A percentile compares a stretch with the other conserved stretches of the same genome.
phyloP scores from a whole-genome alignment of 1,140 invertebrate species.

The Drusus annulatus region DNA sequence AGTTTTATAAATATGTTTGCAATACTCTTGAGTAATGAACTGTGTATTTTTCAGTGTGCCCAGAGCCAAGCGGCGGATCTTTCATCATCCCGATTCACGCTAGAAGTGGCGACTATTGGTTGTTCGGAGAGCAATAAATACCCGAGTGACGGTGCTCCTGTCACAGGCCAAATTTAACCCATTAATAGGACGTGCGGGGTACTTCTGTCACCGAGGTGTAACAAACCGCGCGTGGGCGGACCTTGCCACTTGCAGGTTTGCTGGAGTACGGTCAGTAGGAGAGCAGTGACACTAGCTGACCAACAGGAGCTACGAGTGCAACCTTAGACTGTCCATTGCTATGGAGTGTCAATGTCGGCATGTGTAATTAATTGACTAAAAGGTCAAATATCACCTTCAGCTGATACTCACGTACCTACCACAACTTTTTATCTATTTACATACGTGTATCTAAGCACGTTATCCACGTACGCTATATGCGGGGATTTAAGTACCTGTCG shows the following conservation, averaged over 20 bases:
- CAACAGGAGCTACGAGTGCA: no score
- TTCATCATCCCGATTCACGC: conserved; percentile 14
- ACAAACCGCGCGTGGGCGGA: conserved; percentile 33
- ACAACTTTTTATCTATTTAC: no score
- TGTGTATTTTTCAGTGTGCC: neutral
- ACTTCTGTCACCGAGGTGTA: neutral
- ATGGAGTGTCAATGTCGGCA: no score
- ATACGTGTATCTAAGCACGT: no score
- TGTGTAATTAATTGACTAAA: no score
- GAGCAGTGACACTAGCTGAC: neutral
- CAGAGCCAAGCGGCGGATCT: conserved; percentile 14
- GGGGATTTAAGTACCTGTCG: no score
- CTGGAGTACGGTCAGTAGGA: neutral
- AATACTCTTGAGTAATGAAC: neutral
- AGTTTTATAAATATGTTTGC: no score
- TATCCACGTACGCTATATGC: no score
- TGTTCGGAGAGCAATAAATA: conserved; percentile 48
- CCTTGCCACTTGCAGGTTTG: conserved; percentile 19
- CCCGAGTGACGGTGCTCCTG: conserved; percentile 31
- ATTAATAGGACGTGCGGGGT: conserved; percentile 19
- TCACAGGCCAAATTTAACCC: conserved; percentile 48
- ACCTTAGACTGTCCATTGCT: no score
- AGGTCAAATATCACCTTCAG: no score
- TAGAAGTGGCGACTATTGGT: conserved; percentile 16
- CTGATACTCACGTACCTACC: no score